phyloP scores from a whole-genome alignment of 2,113 vertebrate genomes.

The Camelus bactrianus region DNA sequence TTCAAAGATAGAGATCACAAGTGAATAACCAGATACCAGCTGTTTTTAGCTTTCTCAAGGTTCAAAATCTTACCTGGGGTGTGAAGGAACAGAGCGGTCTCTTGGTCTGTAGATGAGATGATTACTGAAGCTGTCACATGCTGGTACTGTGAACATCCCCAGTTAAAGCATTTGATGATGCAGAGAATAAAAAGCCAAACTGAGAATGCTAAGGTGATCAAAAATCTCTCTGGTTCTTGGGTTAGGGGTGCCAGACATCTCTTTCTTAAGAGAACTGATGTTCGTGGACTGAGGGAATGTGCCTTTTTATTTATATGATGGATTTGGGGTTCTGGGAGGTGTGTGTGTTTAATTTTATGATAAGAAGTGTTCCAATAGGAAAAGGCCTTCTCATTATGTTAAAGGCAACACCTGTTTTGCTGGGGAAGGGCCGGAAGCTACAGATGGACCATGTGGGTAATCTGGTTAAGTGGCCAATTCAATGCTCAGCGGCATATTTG shows the following conservation, averaged over 20 bases:
- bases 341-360: conserved; percentile 75
- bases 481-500: conserved; percentile 70
- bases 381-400: conserved; percentile 78
- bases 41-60: not conserved
- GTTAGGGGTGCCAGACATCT: not conserved
- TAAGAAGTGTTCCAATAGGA: conserved; percentile 77
- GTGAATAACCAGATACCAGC: not conserved
- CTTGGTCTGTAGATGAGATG: conserved; percentile 45
- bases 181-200: not conserved
- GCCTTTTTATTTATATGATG: conserved; percentile 33
- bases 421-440: conserved; percentile 71
- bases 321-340: conserved; percentile 25
- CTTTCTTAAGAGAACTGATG: not conserved
- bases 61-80: conserved; percentile 56
- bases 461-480: conserved; percentile 85
- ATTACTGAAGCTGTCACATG: conserved; percentile 43
- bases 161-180: conserved; percentile 74
- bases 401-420: conserved; percentile 76
- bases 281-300: not conserved
- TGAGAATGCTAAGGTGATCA: not conserved
- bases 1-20: not conserved
- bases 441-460: conserved; percentile 79
- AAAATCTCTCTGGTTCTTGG: not conserved
- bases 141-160: conserved; percentile 9
- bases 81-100: conserved; percentile 9